phyloP scores from a whole-genome alignment of 2,888 invertebrate genomes.

The Latheticus oryzae region DNA sequence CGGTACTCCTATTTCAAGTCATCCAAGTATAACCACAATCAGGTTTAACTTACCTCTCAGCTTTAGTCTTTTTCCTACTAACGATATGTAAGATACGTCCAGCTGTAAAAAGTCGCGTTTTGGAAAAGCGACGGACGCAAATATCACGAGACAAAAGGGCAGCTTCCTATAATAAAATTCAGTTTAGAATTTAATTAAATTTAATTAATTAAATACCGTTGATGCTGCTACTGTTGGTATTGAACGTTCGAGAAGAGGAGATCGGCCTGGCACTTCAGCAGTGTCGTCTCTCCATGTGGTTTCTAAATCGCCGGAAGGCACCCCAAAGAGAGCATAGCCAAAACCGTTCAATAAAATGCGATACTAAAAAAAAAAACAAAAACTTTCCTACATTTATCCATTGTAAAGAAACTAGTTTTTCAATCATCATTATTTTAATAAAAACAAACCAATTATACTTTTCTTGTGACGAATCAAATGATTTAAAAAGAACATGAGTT shows the following conservation, averaged over 20 bases:
- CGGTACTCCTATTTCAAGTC: too few relatives aligned
- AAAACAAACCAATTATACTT: too few relatives aligned
- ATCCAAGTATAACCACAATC: constrained; percentile 49
- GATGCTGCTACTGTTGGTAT: constrained; percentile 72
- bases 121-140: constrained; percentile 75
- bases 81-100: constrained; percentile 85
- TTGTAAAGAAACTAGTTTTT: too few relatives aligned
- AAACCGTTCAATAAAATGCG: constrained; percentile 87
- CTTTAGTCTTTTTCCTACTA: constrained; percentile 76
- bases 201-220: constrained; percentile 62
- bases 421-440: too few relatives aligned
- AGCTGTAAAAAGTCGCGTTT: constrained; percentile 79
- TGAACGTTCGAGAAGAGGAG: constrained; percentile 66
- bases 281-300: constrained; percentile 78
- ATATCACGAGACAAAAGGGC: constrained; percentile 75
- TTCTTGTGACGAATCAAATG: too few relatives aligned
- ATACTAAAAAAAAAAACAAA: constrained; percentile 69
- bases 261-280: constrained; percentile 61
- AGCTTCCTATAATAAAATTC: constrained; percentile 68
- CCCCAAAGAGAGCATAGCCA: constrained; percentile 82
- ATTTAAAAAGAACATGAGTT: too few relatives aligned
- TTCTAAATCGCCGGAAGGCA: constrained; percentile 78
- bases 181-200: constrained; percentile 2
- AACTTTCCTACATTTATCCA: too few relatives aligned
- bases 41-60: constrained; percentile 70